Base-by-base conservation (phyloP, 2,888 invertebrate genomes). In the Philereme transversata region DNA sequence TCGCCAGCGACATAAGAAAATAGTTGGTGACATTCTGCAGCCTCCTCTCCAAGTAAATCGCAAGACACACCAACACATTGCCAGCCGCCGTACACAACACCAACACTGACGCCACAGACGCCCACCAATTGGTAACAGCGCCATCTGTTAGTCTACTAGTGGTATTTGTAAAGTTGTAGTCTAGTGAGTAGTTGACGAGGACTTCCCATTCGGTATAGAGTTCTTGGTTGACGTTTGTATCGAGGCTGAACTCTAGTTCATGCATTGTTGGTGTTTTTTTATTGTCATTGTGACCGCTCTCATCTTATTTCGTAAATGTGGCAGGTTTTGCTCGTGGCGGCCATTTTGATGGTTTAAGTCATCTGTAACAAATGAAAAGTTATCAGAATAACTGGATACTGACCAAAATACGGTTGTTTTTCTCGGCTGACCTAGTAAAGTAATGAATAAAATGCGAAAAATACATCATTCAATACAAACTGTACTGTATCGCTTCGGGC, bases 21-120 rank as follows among this genome's bases (percentile, higher is more conserved):
- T 98, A 99, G 89, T 99, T 99, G 77, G 99, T 99, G 63, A 98
- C 98, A 93, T 98, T 99, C 88, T 99, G 99, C 64, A 99, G 92
- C 10, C 98, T 94, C 59, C 97, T 94, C 83, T 99, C 99, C 94
- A 97, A 95, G 68, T 96, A 95, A 75, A 99, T 98, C 34, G 99
- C 99, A 73, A 98, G 87, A 78, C 98, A 99, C 51, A 99, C 99
- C 62, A 99, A 91, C 46, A 98, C 96, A 88, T 99, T 99, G 2
- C 99, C 99, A 3, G 97, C 95, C 0, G 97, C 97, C 0, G 98
- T 98, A 63, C 96, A 97, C 49, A 97, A 82, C 8, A 98, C 97
- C 59, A 98, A 87, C 36, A 96, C 90, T 49, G 96, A 86, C 4
- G 97, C 96, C 43, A 96, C 88, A 62, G 97, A 87, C 1, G 96